Percentiles rank a stretch among this genome's conserved stretches.
These are phyloP conservation scores for Hemiprocne comata DNA, from an alignment of 2,113 vertebrate genomes.

Conservation along the genomic window DNA sequence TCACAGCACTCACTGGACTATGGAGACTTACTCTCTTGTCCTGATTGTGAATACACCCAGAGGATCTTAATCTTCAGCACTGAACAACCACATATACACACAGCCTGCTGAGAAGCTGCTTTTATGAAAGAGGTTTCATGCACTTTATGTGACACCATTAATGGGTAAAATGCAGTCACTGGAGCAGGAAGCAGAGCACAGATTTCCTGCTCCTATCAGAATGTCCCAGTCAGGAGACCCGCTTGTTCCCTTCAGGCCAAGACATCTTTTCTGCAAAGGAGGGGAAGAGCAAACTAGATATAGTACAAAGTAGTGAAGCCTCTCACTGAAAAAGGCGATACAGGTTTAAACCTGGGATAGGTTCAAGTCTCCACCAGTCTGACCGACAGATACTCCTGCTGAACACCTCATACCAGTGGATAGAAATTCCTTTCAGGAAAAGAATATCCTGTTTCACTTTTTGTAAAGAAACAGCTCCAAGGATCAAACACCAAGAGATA, in stretches of 20 bases:
- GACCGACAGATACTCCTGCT: background rate
- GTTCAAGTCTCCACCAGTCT: background rate
- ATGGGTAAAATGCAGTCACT: background rate
- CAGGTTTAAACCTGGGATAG: background rate
- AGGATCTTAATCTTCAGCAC: background rate
- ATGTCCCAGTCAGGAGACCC: background rate
- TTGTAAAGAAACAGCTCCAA: background rate
- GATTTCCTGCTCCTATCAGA: background rate
- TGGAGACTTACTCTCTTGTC: background rate
- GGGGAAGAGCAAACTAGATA: background rate
- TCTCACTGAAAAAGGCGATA: background rate
- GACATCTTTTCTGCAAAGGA: background rate
- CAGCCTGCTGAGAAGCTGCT: background rate
- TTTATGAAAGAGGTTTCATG: background rate
- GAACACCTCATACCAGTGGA: background rate
- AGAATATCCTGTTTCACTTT: background rate
- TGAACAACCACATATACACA: background rate
- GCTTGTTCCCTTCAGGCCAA: background rate
- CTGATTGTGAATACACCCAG: background rate
- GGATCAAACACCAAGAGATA: background rate
- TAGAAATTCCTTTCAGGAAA: background rate
- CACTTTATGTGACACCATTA: background rate
- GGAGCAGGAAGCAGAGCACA: background rate
- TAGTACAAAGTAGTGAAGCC: background rate
- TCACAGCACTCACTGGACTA: background rate